A percentile compares a stretch with the other conserved stretches of the same genome.
Conservation (phyloP, 30 jellyfish, hydroid and myxozoan species). For the Clytia hemisphaerica region DNA sequence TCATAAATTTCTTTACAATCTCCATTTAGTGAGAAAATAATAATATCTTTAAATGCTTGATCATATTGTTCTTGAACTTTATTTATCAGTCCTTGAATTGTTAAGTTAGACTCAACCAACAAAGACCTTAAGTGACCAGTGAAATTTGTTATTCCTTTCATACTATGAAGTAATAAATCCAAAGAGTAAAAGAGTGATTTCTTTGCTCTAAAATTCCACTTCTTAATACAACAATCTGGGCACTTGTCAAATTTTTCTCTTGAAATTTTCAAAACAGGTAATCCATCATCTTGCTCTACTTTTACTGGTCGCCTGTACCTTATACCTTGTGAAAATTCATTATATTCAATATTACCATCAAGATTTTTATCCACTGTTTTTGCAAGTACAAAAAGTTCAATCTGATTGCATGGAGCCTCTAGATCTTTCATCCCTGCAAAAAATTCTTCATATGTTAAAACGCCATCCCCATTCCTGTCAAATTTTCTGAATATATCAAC, state of each 20-base stretch:
- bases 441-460: constrained; percentile 48
- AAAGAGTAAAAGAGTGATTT: too few relatives aligned
- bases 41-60: too few relatives aligned
- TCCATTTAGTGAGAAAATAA: too few relatives aligned
- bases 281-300: constrained; percentile 58
- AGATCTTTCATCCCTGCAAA: constrained; percentile 74
- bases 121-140: too few relatives aligned
- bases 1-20: too few relatives aligned
- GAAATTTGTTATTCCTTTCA: too few relatives aligned
- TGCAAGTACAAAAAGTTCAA: constrained; percentile 58
- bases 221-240: constrained; percentile 35
- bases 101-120: too few relatives aligned
- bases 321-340: constrained; percentile 65
- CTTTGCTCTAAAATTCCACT: too few relatives aligned
- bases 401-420: constrained; percentile 52
- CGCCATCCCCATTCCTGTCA: constrained; percentile 67
- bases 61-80: too few relatives aligned
- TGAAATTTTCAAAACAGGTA: constrained; percentile 42
- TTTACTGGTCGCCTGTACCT: constrained; percentile 51
- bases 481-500: constrained; percentile 57
- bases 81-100: too few relatives aligned
- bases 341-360: constrained; percentile 45
- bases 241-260: constrained; percentile 52
- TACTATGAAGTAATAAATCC: too few relatives aligned
- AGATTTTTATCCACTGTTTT: constrained; percentile 39